These are phyloP conservation scores for Lasioglossum baleicum DNA, from an alignment of 1,140 invertebrate genomes.

Conservation along the genomic window DNA sequence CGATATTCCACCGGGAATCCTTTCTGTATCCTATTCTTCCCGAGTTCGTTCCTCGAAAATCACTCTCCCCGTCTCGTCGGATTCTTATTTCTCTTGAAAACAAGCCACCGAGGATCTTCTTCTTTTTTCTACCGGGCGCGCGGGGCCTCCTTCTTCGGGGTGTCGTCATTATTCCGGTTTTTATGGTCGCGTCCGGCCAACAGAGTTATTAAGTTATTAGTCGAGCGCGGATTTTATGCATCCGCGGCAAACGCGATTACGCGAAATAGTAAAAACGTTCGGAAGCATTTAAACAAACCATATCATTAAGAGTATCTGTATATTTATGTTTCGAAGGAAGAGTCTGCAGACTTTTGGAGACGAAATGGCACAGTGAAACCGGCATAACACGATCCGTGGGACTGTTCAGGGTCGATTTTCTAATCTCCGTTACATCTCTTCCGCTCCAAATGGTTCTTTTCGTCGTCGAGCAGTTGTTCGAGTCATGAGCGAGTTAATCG, in stretches of 20 bases:
- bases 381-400: no score
- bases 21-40: constrained; percentile 51
- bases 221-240: no score
- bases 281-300: no score
- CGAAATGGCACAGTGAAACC: no score
- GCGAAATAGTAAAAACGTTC: no score
- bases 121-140: no score
- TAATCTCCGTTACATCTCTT: not conserved
- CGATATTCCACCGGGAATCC: constrained; percentile 45
- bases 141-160: not conserved
- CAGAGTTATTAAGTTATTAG: constrained; percentile 1
- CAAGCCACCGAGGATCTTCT: not conserved
- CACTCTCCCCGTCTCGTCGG: not conserved
- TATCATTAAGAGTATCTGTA: no score
- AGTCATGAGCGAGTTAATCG: constrained; percentile 28
- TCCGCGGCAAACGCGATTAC: no score
- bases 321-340: no score
- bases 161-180: not conserved
- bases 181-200: not conserved
- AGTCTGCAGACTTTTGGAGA: no score
- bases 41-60: constrained; percentile 34
- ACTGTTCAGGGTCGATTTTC: not conserved
- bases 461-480: constrained; percentile 3
- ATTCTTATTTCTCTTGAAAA: constrained; percentile 20
- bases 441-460: not conserved